Evolutionary conservation across 2,797 vertebrate species (phyloP), one percentile per base, ranked within the genome.

Genomic region (Lindbergichthys nudifrons): DNA sequence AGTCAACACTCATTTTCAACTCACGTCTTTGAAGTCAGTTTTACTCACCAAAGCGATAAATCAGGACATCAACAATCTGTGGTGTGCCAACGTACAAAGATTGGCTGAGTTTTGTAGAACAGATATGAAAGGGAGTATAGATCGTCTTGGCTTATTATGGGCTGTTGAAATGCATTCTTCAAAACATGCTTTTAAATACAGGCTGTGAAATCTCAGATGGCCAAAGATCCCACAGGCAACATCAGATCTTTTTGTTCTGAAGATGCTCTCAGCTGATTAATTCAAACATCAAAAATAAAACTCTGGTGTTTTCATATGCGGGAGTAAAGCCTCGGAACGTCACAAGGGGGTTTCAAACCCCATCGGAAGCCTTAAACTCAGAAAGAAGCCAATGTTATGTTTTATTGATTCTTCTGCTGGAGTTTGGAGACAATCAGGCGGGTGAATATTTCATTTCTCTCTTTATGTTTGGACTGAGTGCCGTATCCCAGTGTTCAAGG

Each of bases 221-320:
- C 90, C 60, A 12, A 66, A n/a, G 60, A 83, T 94, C 93, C 92
- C 91, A 90, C 63, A 90, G 91, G 93, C 89, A 88, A 87, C 84
- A 90, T 93, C 92, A 91, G 84, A 89, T 90, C 88, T 93, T 94
- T 94, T 89, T 92, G 92, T 94, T 91, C 88, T 85, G 82, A 85
- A 87, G 89, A 89, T 85, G 84, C 86, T 90, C 91, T 93, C 83
- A 42, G 77, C 88, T 94, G 92, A 94, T 94, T 94, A 94, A 94
- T 93, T 92, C 89, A 92, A 91, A 91, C 91, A 93, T 93, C 94
- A 94, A 93, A 93, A 94, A 90, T 83, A 82, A 92, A 93, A 91
- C 88, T 89, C 83, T 82, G 80, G 87, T 89, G 91, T 92, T 91
- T 92, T 92, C 80, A 81, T 83, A 67, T 79, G 81, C 43, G 65